Base-by-base conservation (phyloP, 2,113 vertebrate species). In the Romanogobio albipinnatus region DNA sequence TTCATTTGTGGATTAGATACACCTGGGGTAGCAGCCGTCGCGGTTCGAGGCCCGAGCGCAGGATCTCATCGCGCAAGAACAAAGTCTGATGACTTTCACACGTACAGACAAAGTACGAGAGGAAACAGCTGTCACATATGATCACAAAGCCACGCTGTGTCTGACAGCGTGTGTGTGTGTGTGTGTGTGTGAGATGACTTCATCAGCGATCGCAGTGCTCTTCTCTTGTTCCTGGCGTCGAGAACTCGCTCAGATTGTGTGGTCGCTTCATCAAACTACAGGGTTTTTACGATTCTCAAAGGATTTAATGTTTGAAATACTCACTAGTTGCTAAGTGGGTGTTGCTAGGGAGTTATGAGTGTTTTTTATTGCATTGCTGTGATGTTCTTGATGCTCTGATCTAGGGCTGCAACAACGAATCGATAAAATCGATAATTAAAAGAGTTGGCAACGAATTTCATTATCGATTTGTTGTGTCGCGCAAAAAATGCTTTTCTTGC, bases 91-190 rank as follows among this genome's bases (percentile, higher is more conserved):
- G 76, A 59, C 49, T 82, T 58, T 71, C 19, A 33, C 51, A 62
- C 71, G 13, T 61, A 81, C 76, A 70, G 61, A 73, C 76, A 76
- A 82, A 77, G 77, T 78, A 71, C 61, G 76, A 88, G 64, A 81
- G 84, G 79, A 84, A 86, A 80, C 82, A 76, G 71, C 87, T 86
- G 87, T 88, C 81, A 84, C 45, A 84, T 77, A 74, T 22, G 83
- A 86, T 88, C 71, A 77, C 78, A 78, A 64, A 82, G 2, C 82
- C 59, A 78, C 74, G 43, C 10, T 2, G 26, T n/a, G 53, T 6
- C 9, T 84, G 85, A 78, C 51, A 24, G 73, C 22, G 56, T 13
- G 51, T 11, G 51, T 33, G 76, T 73, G 51, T 66, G 56, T 26
- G 26, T 64, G 76, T 9, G 62, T 9, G 53, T 53, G 61, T 59